Base-by-base conservation (phyloP, 1,140 invertebrate genomes). In the Lepidostoma basale region DNA sequence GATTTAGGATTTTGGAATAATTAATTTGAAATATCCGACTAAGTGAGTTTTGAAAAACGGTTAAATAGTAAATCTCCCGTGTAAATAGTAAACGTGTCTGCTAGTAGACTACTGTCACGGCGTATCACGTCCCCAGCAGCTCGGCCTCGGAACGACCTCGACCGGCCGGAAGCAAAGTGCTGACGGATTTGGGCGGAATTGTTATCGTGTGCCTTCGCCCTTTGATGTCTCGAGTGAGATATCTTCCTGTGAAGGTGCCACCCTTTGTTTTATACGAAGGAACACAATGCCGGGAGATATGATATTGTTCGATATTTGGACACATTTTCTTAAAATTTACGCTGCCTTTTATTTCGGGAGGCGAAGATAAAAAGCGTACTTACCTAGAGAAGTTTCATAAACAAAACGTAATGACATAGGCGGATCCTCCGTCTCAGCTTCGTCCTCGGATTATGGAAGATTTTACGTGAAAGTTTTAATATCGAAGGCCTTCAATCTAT, bases 311-410 rank as follows among this genome's bases (percentile, higher is more conserved):
- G 10, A 12, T 30, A 54, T 54, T 54, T 16, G n/a, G 49, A 54
- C 49, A 28, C 14, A 54, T 54, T 54, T 26, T 30, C 49, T 54
- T 54, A 54, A 30, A 54, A 30, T 54, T 54, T 54, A 54, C 25
- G 18, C n/a, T 25, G 18, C 26, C n/a, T 54, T 54, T 28, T 54
- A 30, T 54, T 54, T 33, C 9, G 30, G 26, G n/a, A 5, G 14
- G n/a, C 9, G 49, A 28, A 54, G 26, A 54, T 16, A 28, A 54
- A 54, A 28, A 54, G 28, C 26, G 14, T 14, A 54, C 12, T 18
- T 49, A 49, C 25, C 45, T 25, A n/a, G 25, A 49, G 23, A 22
- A 23, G 23, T 49, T 3, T 49, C 23, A n/a, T 23, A 26, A 49
- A 49, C 25, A 49, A 49, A 49, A 49, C 45, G 2, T 49, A 23